Evolutionary conservation across 2,797 vertebrate species (phyloP), one percentile per base, ranked within the genome.

Genomic region (Bovichtus diacanthus): DNA sequence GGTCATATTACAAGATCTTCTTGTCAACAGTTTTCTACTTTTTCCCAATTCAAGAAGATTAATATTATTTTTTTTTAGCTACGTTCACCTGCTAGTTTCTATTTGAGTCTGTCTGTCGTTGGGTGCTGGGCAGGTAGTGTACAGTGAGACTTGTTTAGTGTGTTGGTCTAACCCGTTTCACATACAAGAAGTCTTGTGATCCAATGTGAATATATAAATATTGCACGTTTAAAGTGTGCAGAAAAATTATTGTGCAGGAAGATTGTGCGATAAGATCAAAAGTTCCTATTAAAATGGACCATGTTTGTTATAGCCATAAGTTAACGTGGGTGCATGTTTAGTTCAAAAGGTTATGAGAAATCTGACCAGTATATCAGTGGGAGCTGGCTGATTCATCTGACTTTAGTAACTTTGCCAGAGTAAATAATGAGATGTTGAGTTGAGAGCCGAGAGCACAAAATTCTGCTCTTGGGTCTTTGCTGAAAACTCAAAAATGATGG

Each of bases 311-410:
- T 12, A 39, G 38, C 4, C 12, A 39, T 47, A 9, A 10, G 44
- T 2, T 63, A 65, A 61, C 7, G 27, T 51, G 59, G 54, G 61
- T 50, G 69, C 23, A 23, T 55, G 13, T 73, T 64, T 31, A 61
- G 43, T 60, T 81, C 6, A 75, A 66, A 64, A 75, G 53, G 34
- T 43, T 43, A 9, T 58, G 54, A 73, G 70, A 66, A 72, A 73
- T 69, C 51, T 64, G 46, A 44, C 60, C 39, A 64, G 50, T 43
- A 15, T 54, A 71, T 77, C 59, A 70, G 71, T 65, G 63, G 75
- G 83, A 81, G 67, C 29, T 25, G 56, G 27, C 74, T 70, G 80
- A 84, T 76, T 81, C 68, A 80, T 61, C 46, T n/a, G 56, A 75
- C 70, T 70, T 83, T 15, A 54, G 38, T 18, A 74, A 70, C 63